Conservation (phyloP, 2,888 invertebrate genomes). For the Megaustenia siamemsis region DNA sequence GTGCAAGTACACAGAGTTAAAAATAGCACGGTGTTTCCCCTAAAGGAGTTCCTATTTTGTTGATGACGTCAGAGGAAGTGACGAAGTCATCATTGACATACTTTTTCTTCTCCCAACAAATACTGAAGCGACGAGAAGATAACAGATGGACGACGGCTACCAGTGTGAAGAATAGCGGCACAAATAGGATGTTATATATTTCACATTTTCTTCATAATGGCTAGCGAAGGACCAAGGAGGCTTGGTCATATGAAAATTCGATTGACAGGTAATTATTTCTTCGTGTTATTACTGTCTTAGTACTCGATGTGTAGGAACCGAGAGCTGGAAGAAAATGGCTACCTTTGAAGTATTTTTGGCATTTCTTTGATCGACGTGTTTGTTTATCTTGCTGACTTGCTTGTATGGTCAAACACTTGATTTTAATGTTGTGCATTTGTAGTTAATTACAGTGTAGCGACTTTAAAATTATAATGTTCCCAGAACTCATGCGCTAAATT, state of each 20-base stretch:
- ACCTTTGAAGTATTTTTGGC: too few relatives aligned
- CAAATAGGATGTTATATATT: constrained; percentile 57
- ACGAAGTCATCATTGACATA: not conserved
- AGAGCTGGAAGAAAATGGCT: constrained; percentile 10
- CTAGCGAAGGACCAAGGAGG: constrained; percentile 84
- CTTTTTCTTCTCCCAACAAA: not conserved
- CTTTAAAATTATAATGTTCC: too few relatives aligned
- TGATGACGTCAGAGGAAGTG: constrained; percentile 26
- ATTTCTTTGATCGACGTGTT: too few relatives aligned
- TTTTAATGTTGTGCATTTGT: too few relatives aligned
- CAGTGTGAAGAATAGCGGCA: not conserved
- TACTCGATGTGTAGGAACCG: not conserved
- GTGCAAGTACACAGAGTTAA: not conserved
- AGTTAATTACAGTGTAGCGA: too few relatives aligned
- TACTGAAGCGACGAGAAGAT: not conserved
- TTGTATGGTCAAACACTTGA: too few relatives aligned
- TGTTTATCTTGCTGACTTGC: too few relatives aligned
- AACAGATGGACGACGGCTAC: not conserved
- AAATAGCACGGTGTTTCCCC: constrained; percentile 28
- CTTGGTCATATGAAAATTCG: constrained; percentile 96
- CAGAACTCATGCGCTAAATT: too few relatives aligned
- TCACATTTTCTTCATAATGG: constrained; percentile 79
- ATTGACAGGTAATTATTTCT: constrained; percentile 89
- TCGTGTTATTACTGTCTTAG: not conserved
- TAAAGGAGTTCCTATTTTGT: not conserved